These are phyloP conservation scores for Drosophila prosaltans DNA, from an alignment of 1,140 invertebrate genomes.

Conservation along the genomic window DNA sequence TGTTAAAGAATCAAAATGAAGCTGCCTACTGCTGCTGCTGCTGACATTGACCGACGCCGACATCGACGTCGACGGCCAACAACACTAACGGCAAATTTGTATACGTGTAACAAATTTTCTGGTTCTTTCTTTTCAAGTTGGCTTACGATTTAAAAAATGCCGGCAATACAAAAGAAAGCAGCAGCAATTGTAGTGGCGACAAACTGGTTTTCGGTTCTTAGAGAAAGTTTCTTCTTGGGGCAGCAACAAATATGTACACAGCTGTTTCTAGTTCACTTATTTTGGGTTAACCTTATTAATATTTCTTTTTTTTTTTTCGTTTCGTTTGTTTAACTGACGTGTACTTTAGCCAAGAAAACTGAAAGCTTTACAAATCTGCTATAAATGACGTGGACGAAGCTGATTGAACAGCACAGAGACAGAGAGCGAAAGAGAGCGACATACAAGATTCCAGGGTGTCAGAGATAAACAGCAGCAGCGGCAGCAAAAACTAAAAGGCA, in stretches of 20 bases:
- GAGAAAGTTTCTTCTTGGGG: slow-evolving; percentile 52
- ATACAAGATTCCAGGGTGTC: slow-evolving; percentile 22
- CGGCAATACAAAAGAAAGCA: slow-evolving; percentile 17
- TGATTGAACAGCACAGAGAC: slow-evolving; percentile 53
- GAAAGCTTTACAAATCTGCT: slow-evolving; percentile 41
- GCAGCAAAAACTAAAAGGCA: slow-evolving; percentile 21
- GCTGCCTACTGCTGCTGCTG: slow-evolving; percentile 21
- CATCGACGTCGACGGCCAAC: slow-evolving; percentile 20
- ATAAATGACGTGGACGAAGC: slow-evolving; percentile 73
- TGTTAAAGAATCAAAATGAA: slow-evolving; percentile 44
- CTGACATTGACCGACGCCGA: slow-evolving; percentile 65
- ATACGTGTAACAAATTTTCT: slow-evolving; percentile 77
- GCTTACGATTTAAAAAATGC: slow-evolving; percentile 12
- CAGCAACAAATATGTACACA: slow-evolving; percentile 44
- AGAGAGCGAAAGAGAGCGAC: slow-evolving; percentile 9
- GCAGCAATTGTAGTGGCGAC: neutral
- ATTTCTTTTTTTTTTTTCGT: slow-evolving; percentile 14
- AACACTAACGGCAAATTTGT: slow-evolving; percentile 48
- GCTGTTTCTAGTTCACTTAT: slow-evolving; percentile 40
- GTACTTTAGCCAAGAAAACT: slow-evolving; percentile 44
- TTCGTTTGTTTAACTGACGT: slow-evolving; percentile 49
- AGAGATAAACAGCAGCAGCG: slow-evolving; percentile 22
- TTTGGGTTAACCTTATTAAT: slow-evolving; percentile 4
- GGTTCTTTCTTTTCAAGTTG: slow-evolving; percentile 60
- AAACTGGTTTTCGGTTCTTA: slow-evolving; percentile 56